These are phyloP conservation scores for Ctenopoma kingsleyae DNA, from an alignment of 2,797 vertebrate genomes.

Conservation along the genomic window DNA sequence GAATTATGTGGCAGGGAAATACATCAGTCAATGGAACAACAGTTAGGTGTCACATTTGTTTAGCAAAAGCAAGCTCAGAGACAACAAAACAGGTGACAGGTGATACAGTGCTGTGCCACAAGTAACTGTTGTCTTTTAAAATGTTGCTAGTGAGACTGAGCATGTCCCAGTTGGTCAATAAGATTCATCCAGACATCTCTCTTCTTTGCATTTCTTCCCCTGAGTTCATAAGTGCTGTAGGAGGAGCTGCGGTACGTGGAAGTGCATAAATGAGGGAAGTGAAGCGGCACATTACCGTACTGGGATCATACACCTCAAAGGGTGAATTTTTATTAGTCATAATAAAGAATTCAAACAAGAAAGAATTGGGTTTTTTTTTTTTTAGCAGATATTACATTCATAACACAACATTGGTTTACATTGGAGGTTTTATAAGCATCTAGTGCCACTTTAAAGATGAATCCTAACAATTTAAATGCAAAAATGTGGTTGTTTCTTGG, in stretches of 20 bases:
- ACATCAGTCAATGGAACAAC: constrained; percentile 38
- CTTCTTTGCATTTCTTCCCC: constrained; percentile 2
- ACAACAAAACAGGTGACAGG: constrained; percentile 33
- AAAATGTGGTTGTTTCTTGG: constrained; percentile 11
- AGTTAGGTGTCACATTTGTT: constrained; percentile 25
- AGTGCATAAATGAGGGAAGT: not conserved
- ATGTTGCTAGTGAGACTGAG: not conserved
- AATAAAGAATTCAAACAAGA: not conserved
- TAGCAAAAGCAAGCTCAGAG: constrained; percentile 28
- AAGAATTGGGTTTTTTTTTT: not conserved
- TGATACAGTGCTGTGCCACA: constrained; percentile 2
- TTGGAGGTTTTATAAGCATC: not conserved
- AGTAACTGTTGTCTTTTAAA: constrained; percentile 15
- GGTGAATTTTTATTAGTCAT: not conserved
- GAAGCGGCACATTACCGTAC: not conserved
- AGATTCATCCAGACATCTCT: constrained; percentile 3
- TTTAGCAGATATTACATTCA: not conserved
- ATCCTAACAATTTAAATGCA: constrained; percentile 1
- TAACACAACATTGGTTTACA: not conserved
- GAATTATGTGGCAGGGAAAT: constrained; percentile 26
- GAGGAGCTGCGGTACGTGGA: not conserved
- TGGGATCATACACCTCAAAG: not conserved
- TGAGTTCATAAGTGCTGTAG: not conserved
- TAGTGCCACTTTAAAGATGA: not conserved
- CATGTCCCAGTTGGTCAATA: constrained; percentile 17